Conservation (phyloP, 2,797 vertebrate species). For the Enteromius trimaculatus region DNA sequence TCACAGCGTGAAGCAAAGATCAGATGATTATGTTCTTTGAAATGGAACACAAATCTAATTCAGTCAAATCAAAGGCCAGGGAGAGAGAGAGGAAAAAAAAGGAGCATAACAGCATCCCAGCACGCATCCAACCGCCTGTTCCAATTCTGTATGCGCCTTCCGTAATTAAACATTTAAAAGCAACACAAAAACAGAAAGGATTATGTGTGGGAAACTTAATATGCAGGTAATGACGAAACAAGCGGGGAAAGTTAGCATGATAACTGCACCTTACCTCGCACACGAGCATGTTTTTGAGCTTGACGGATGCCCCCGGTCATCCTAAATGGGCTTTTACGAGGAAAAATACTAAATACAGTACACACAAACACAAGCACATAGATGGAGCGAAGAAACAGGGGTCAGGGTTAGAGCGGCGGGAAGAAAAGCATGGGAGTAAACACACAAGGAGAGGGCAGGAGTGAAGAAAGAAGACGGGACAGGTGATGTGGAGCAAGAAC, state of each 20-base stretch:
- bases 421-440: conserved; percentile 5
- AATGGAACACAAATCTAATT: conserved; percentile 41
- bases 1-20: conserved; percentile 40
- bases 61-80: conserved; percentile 29
- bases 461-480: conserved; percentile 13
- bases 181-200: conserved; percentile 4
- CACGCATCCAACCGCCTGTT: neutral
- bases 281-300: neutral
- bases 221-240: conserved; percentile 28
- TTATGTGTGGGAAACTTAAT: conserved; percentile 3
- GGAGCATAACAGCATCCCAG: conserved; percentile 17
- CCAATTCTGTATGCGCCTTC: neutral
- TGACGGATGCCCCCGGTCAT: conserved; percentile 2
- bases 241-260: conserved; percentile 24
- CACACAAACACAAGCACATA: conserved; percentile 18
- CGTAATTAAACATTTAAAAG: conserved; percentile 36
- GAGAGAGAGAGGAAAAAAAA: neutral
- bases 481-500: conserved; percentile 63
- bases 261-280: conserved; percentile 24
- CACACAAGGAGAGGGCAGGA: neutral
- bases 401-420: conserved; percentile 13
- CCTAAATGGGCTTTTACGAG: conserved; percentile 8
- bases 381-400: conserved; percentile 11
- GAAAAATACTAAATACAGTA: neutral
- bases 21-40: conserved; percentile 50